phyloP scores from a whole-genome alignment of 2,797 vertebrate species.

The Denticeps clupeoides region DNA sequence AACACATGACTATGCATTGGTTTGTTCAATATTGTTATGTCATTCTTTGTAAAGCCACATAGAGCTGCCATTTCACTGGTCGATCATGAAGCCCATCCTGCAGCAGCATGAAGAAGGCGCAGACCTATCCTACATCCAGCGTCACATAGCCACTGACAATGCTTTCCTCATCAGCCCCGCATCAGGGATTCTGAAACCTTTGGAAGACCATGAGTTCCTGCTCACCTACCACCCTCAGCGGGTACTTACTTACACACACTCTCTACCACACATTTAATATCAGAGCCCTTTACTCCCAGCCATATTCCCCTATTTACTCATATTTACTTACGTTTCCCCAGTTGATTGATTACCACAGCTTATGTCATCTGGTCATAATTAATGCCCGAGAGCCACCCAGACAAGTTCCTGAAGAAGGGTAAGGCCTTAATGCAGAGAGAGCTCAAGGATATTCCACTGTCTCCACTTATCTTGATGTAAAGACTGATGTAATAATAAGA shows the following conservation, averaged over 20 bases:
- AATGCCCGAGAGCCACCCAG: conserved; percentile 55
- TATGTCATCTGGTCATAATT: conserved; percentile 74
- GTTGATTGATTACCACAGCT: conserved; percentile 74
- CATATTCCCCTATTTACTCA: too few species aligned
- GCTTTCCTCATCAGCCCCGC: conserved; percentile 68
- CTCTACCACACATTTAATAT: background rate
- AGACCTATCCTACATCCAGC: conserved; percentile 40
- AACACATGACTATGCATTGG: too few species aligned
- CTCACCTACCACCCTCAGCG: conserved; percentile 70
- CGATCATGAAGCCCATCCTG: conserved; percentile 72
- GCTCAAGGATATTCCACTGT: background rate
- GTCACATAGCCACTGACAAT: conserved; percentile 46
- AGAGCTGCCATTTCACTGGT: conserved; percentile 82
- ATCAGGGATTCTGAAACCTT: conserved; percentile 59
- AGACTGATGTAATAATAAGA: background rate
- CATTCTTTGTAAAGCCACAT: conserved; percentile 54
- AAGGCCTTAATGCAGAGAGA: too few species aligned
- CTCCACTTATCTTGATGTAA: background rate
- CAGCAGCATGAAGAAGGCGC: conserved; percentile 45
- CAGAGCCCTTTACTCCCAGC: background rate
- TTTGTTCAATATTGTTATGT: conserved; percentile 2
- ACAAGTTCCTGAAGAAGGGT: conserved; percentile 38
- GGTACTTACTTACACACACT: conserved; percentile 46
- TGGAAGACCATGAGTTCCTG: conserved; percentile 63
- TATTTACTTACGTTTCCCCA: conserved; percentile 32